These are phyloP conservation scores for Trididemnum nubilum DNA, from an alignment of 23 tunicate genomes.

Conservation along the genomic window DNA sequence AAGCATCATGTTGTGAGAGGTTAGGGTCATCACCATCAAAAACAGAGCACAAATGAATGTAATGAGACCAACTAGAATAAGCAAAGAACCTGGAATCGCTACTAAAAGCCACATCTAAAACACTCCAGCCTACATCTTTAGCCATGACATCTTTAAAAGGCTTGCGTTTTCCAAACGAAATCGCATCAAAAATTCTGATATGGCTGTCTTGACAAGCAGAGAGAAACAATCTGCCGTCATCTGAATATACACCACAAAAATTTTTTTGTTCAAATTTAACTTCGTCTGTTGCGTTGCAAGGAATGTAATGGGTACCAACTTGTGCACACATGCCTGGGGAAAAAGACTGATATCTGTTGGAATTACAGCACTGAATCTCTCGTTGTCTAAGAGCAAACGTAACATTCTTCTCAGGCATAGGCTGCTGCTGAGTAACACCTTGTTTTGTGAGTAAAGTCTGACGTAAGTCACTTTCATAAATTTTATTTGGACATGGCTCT, in stretches of 20 bases:
- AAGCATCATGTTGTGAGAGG: slow-evolving; percentile 32
- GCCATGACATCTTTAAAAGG: slow-evolving; percentile 65
- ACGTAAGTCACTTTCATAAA: slow-evolving; percentile 38
- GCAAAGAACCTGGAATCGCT: slow-evolving; percentile 59
- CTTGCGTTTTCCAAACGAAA: background rate
- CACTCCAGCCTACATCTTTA: slow-evolving; percentile 77
- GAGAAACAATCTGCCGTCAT: slow-evolving; percentile 50
- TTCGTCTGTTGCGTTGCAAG: slow-evolving; percentile 29
- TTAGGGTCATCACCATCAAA: slow-evolving; percentile 55
- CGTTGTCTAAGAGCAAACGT: slow-evolving; percentile 20
- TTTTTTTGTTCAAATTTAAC: slow-evolving; percentile 41
- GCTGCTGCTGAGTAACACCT: background rate
- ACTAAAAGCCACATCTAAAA: slow-evolving; percentile 64
- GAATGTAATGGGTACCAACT: slow-evolving; percentile 11
- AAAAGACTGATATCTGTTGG: slow-evolving; percentile 11
- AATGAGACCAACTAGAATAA: slow-evolving; percentile 76
- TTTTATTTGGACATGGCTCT: slow-evolving; percentile 45
- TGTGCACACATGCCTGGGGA: slow-evolving; percentile 14
- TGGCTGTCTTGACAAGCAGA: slow-evolving; percentile 83
- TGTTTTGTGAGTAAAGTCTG: slow-evolving; percentile 18
- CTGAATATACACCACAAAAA: slow-evolving; percentile 74
- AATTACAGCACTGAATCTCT: slow-evolving; percentile 46
- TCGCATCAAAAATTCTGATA: slow-evolving; percentile 44
- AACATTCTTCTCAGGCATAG: background rate
- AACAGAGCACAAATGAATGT: slow-evolving; percentile 64